These are phyloP conservation scores for Coremacera marginata DNA, from an alignment of 2,888 invertebrate genomes.

Conservation along the genomic window DNA sequence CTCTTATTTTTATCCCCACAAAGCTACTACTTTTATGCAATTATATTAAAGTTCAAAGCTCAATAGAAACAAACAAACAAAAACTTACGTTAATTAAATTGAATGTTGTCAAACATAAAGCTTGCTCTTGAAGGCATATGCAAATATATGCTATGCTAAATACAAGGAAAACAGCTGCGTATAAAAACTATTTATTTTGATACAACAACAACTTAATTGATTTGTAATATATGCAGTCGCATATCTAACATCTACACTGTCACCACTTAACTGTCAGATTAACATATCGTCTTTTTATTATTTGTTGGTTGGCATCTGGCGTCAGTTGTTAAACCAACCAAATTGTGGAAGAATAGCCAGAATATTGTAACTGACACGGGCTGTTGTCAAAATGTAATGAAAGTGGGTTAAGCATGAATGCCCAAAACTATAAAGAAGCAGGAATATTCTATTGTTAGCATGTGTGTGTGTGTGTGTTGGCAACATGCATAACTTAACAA, in stretches of 20 bases:
- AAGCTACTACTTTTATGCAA: neutral
- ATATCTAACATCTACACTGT: neutral
- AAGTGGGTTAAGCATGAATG: no score
- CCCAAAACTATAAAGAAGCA: no score
- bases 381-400: no score
- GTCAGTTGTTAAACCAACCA: conserved; percentile 1
- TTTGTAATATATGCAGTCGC: neutral
- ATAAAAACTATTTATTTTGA: no score
- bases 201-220: no score
- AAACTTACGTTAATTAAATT: neutral
- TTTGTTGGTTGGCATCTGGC: neutral
- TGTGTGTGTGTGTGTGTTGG: neutral
- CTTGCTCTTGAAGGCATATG: neutral
- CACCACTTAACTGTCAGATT: neutral
- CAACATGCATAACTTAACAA: neutral
- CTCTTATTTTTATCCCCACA: neutral
- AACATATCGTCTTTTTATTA: neutral
- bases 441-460: no score
- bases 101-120: neutral
- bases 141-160: no score
- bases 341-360: neutral
- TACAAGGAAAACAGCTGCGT: no score
- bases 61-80: no score
- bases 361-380: neutral
- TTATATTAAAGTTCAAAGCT: neutral